Conservation (phyloP, 1,140 invertebrate genomes). For the Tetranychus urticae region DNA sequence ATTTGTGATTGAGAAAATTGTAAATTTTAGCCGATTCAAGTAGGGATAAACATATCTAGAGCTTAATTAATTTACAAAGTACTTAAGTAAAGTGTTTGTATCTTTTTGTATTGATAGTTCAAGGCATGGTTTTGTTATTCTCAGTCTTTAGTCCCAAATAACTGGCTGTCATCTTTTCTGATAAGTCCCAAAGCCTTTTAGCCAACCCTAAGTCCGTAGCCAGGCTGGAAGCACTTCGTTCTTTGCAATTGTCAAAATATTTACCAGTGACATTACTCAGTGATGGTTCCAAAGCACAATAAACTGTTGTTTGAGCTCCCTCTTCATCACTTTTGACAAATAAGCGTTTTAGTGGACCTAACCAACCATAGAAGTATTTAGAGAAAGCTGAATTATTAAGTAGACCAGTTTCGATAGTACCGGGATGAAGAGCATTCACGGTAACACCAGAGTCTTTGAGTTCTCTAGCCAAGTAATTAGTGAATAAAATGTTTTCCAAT, state of each 20-base stretch:
- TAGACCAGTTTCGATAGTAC: constrained; percentile 50
- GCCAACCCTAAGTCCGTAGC: constrained; percentile 28
- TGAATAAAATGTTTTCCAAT: constrained; percentile 46
- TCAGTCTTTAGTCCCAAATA: no score
- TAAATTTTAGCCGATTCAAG: no score
- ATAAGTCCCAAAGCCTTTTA: constrained; percentile 34
- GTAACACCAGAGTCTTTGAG: constrained; percentile 37
- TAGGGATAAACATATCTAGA: no score
- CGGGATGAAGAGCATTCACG: constrained; percentile 62
- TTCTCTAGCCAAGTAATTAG: constrained; percentile 31
- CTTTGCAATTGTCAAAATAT: constrained; percentile 25
- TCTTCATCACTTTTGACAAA: constrained; percentile 6
- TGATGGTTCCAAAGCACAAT: not conserved
- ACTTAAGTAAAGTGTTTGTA: no score
- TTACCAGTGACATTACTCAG: constrained; percentile 3
- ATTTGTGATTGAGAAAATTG: no score
- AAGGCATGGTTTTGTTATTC: no score
- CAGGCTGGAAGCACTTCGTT: constrained; percentile 25
- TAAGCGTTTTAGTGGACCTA: not conserved
- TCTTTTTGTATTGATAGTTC: no score
- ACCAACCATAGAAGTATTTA: constrained; percentile 1
- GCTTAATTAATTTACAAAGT: no score
- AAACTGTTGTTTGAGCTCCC: constrained; percentile 5
- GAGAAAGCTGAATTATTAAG: constrained; percentile 33
- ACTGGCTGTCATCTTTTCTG: not conserved